Evolutionary conservation across 2,797 vertebrate genomes (phyloP).

Genomic region (Dendrocincla tyrannina): DNA sequence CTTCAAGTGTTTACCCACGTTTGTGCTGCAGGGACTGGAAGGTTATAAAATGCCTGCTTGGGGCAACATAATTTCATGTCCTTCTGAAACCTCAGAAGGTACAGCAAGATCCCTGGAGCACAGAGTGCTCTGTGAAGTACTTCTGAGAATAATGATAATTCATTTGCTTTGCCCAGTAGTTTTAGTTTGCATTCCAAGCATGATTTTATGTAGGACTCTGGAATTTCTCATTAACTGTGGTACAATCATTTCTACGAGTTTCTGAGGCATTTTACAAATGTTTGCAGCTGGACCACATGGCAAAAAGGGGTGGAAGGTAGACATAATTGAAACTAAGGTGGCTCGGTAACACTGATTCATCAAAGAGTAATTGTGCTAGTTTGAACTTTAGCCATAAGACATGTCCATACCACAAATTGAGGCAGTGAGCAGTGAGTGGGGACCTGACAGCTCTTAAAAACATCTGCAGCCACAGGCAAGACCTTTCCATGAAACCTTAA

Average conservation of each 20-base stretch:
- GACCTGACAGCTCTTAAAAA: neutral
- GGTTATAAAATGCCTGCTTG: neutral
- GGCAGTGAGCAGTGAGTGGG: neutral
- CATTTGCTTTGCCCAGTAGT: neutral
- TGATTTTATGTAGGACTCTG: neutral
- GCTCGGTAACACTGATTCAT: neutral
- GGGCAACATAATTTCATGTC: neutral
- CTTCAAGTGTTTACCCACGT: neutral
- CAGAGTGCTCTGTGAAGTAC: neutral
- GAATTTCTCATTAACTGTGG: slow-evolving; percentile 6
- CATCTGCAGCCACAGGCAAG: neutral
- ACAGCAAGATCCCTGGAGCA: neutral
- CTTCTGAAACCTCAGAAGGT: neutral
- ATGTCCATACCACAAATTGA: neutral
- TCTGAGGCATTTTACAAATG: neutral
- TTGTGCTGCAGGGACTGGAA: neutral
- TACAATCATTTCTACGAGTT: neutral
- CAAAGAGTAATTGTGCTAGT: neutral
- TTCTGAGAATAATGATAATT: neutral
- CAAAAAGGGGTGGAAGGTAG: neutral
- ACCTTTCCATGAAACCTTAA: neutral
- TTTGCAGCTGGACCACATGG: neutral
- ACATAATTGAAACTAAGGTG: neutral
- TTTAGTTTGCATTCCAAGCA: neutral
- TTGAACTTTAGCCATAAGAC: neutral